phyloP scores from a whole-genome alignment of 2,888 invertebrate species.

The Agelastica alni region DNA sequence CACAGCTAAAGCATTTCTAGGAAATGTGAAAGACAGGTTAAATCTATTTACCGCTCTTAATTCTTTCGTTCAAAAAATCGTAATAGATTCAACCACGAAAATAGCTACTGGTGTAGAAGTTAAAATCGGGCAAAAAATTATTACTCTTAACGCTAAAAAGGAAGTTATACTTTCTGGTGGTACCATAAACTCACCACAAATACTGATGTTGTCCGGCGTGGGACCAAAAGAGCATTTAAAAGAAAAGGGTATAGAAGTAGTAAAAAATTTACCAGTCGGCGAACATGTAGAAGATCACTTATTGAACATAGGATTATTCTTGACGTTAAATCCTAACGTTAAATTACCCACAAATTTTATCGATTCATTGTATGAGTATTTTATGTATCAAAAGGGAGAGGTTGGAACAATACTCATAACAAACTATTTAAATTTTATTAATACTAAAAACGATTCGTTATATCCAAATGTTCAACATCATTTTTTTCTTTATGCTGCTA shows the following conservation, averaged over 20 bases:
- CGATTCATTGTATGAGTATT: conserved; percentile 56
- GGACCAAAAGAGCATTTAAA: conserved; percentile 61
- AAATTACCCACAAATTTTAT: conserved; percentile 20
- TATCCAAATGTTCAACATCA: conserved; percentile 60
- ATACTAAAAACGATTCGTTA: conserved; percentile 54
- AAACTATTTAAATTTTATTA: conserved; percentile 58
- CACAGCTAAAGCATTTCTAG: conserved; percentile 74
- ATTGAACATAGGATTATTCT: conserved; percentile 7
- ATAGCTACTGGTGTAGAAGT: conserved; percentile 58
- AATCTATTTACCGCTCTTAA: conserved; percentile 67
- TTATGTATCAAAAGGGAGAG: conserved; percentile 58
- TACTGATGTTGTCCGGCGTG: conserved; percentile 71
- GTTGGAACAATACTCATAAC: conserved; percentile 56
- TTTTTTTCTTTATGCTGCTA: conserved; percentile 47
- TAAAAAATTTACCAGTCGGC: conserved; percentile 60
- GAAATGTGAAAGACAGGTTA: conserved; percentile 57
- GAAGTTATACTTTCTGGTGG: conserved; percentile 71
- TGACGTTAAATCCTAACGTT: not conserved
- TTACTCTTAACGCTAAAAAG: conserved; percentile 56
- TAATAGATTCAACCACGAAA: conserved; percentile 56
- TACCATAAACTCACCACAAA: conserved; percentile 67
- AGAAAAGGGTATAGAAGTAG: conserved; percentile 54
- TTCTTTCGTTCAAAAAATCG: conserved; percentile 61
- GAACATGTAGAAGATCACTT: conserved; percentile 63
- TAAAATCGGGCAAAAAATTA: conserved; percentile 44